A percentile compares a stretch with the other conserved stretches of the same genome.
phyloP scores from a whole-genome alignment of 2,888 invertebrate genomes.

The Rhagonycha fulva region DNA sequence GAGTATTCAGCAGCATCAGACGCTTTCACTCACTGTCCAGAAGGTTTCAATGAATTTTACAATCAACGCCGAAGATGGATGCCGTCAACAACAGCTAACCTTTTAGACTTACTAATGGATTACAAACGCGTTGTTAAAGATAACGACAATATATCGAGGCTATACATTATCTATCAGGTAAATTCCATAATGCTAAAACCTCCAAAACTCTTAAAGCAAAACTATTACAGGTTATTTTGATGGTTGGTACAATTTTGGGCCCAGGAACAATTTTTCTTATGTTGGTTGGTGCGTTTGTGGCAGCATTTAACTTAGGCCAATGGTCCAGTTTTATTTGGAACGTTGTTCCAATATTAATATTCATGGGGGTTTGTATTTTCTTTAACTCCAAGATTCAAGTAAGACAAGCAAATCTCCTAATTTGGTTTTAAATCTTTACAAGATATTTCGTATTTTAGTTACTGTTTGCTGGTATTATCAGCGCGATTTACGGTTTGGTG shows the following conservation, averaged over 20 bases:
- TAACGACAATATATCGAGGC: slow-evolving; percentile 87
- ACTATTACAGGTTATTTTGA: slow-evolving; percentile 54
- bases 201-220: neutral
- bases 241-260: slow-evolving; percentile 78
- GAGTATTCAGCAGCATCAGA: slow-evolving; percentile 96
- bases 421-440: neutral
- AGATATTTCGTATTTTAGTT: slow-evolving; percentile 58
- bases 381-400: slow-evolving; percentile 72
- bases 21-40: slow-evolving; percentile 93
- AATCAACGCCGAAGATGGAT: slow-evolving; percentile 95
- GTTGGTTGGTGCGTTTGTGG: slow-evolving; percentile 81
- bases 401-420: slow-evolving; percentile 26
- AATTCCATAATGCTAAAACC: slow-evolving; percentile 27
- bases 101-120: slow-evolving; percentile 82
- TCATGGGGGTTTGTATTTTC: slow-evolving; percentile 69
- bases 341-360: slow-evolving; percentile 68
- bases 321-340: slow-evolving; percentile 69
- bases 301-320: slow-evolving; percentile 75
- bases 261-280: slow-evolving; percentile 84
- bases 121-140: slow-evolving; percentile 77
- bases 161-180: slow-evolving; percentile 77
- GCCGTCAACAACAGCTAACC: slow-evolving; percentile 95
- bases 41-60: slow-evolving; percentile 90
- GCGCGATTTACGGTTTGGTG: slow-evolving; percentile 77
- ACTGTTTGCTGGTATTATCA: slow-evolving; percentile 73